A percentile compares a stretch with the other conserved stretches of the same genome.
Evolutionary conservation across 2,113 vertebrate genomes (phyloP).

Genomic region (Lathamus discolor): DNA sequence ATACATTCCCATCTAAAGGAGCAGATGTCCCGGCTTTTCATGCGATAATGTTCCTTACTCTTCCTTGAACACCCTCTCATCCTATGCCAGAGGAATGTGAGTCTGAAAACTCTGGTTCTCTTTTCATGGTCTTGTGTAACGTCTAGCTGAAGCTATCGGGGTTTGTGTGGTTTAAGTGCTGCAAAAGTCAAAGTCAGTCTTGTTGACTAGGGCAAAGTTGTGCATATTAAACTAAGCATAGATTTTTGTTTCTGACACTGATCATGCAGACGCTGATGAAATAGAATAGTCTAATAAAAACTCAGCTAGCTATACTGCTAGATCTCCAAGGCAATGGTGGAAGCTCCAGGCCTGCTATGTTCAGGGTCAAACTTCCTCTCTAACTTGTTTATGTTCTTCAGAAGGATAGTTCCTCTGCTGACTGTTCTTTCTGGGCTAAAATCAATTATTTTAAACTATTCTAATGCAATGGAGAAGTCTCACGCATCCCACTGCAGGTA

Average conservation of each 20-base stretch:
- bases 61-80: not conserved
- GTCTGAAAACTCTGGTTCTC: not conserved
- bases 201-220: not conserved
- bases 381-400: not conserved
- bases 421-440: not conserved
- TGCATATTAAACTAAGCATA: not conserved
- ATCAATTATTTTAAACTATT: not conserved
- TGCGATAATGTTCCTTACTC: not conserved
- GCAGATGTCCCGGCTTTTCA: not conserved
- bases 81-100: not conserved
- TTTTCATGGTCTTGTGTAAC: fast-evolving
- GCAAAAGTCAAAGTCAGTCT: not conserved
- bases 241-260: not conserved
- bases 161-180: not conserved
- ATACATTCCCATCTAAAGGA: not conserved
- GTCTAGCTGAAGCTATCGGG: not conserved
- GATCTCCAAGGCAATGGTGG: not conserved
- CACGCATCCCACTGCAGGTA: not conserved
- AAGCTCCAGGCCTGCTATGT: not conserved
- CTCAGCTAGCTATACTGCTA: not conserved
- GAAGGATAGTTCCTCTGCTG: not conserved
- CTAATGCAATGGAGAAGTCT: not conserved
- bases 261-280: not conserved
- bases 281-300: not conserved
- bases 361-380: not conserved